Conservation (phyloP, 2,797 vertebrate genomes). For the Pogoniulus pusillus region DNA sequence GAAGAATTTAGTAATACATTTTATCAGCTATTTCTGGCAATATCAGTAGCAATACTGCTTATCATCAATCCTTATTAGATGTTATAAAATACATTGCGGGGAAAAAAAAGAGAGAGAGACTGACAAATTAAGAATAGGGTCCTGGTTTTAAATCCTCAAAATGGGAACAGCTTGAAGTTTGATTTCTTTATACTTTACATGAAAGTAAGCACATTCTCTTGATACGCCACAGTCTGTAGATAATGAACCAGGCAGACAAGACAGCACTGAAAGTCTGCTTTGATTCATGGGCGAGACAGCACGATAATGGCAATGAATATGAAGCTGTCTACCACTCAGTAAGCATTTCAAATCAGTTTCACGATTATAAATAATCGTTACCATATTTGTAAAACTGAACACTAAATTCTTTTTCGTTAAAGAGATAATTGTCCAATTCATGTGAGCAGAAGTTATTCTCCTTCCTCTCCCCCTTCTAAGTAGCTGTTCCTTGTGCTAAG, state of each 20-base stretch:
- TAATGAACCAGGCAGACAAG: slow-evolving; percentile 61
- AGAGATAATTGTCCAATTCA: slow-evolving; percentile 44
- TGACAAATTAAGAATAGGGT: slow-evolving; percentile 1
- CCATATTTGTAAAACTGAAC: slow-evolving; percentile 48
- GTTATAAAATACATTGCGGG: not conserved
- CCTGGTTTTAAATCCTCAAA: slow-evolving; percentile 38
- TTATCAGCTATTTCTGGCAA: not conserved
- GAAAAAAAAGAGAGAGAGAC: too few species aligned
- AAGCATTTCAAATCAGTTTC: slow-evolving; percentile 46
- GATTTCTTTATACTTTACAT: slow-evolving; percentile 66
- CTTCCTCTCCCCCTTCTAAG: slow-evolving; percentile 3
- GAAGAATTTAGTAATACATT: not conserved
- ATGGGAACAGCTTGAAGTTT: slow-evolving; percentile 61
- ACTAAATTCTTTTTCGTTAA: slow-evolving; percentile 52
- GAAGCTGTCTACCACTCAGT: slow-evolving; percentile 30
- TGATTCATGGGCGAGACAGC: slow-evolving; percentile 21
- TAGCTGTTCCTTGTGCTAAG: slow-evolving; percentile 3
- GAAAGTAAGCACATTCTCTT: slow-evolving; percentile 62
- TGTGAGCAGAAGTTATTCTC: slow-evolving; percentile 14
- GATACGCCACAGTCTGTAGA: slow-evolving; percentile 47
- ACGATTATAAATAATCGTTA: slow-evolving; percentile 56
- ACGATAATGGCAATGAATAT: slow-evolving; percentile 46
- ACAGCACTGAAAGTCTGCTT: slow-evolving; percentile 50
- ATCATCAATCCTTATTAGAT: slow-evolving; percentile 23
- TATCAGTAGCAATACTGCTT: not conserved